A percentile compares a stretch with the other conserved stretches of the same genome.
Conservation (phyloP, 1,140 invertebrate genomes). For the Pomphorhynchus laevis region DNA sequence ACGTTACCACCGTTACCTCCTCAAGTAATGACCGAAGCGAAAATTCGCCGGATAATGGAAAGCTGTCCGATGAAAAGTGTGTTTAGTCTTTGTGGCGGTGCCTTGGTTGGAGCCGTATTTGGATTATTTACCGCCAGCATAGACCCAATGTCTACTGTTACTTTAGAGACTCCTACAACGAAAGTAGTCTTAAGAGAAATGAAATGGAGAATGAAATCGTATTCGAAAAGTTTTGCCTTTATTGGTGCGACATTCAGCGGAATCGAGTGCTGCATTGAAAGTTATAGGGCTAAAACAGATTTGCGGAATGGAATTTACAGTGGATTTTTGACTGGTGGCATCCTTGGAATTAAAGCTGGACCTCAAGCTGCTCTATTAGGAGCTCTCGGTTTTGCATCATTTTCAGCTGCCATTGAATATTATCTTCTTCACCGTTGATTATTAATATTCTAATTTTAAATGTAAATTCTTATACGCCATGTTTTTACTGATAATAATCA, state of each 20-base stretch:
- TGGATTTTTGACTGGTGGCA: conserved; percentile 10
- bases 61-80: conserved; percentile 58
- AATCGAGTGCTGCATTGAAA: conserved; percentile 58
- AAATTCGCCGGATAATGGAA: conserved; percentile 41
- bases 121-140: conserved; percentile 74
- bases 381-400: conserved; percentile 60
- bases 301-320: conserved; percentile 10
- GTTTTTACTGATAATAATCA: too few species aligned
- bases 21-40: conserved; percentile 15
- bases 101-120: conserved; percentile 53
- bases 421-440: conserved; percentile 40
- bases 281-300: conserved; percentile 12
- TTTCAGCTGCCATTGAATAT: conserved; percentile 62
- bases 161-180: conserved; percentile 22
- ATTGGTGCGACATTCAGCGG: conserved; percentile 61
- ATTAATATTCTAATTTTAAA: too few species aligned
- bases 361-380: conserved; percentile 53
- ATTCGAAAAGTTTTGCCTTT: conserved; percentile 85
- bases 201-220: conserved; percentile 47
- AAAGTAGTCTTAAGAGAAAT: conserved; percentile 33
- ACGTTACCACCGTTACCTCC: too few species aligned
- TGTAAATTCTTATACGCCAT: too few species aligned
- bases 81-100: conserved; percentile 60
- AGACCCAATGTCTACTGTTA: conserved; percentile 40
- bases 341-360: conserved; percentile 29